Percentiles rank a stretch among this genome's conserved stretches.
These are phyloP conservation scores for Psittacula derbiana DNA, from an alignment of 2,797 vertebrate genomes.

Conservation along the genomic window DNA sequence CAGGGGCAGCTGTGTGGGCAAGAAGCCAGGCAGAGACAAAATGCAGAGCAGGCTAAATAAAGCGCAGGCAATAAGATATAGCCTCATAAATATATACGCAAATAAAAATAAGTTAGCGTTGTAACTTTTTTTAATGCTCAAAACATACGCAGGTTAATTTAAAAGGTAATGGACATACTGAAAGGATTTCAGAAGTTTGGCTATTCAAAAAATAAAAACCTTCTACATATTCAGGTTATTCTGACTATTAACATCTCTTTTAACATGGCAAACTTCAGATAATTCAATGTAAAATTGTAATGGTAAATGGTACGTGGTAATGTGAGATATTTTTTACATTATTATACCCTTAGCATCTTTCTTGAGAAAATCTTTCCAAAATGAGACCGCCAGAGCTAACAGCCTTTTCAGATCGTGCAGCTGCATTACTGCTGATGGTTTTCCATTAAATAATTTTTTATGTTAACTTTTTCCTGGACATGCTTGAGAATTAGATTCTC, in stretches of 20 bases:
- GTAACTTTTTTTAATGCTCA: neutral
- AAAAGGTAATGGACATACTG: neutral
- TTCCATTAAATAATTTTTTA: neutral
- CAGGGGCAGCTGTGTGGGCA: constrained; percentile 44
- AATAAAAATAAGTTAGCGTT: neutral
- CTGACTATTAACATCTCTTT: neutral
- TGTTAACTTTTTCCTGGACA: neutral
- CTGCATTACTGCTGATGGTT: neutral
- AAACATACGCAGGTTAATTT: neutral
- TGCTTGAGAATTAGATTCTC: neutral
- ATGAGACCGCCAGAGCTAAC: neutral
- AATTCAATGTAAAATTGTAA: neutral
- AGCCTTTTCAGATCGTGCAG: neutral
- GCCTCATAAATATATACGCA: neutral
- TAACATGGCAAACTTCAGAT: neutral
- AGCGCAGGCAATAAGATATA: neutral
- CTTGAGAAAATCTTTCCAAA: neutral
- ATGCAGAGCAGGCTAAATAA: constrained; percentile 26
- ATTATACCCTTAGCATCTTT: neutral
- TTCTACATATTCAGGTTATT: neutral
- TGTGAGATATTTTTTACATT: neutral
- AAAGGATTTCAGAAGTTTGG: neutral
- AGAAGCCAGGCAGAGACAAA: constrained; percentile 27
- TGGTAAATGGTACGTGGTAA: neutral
- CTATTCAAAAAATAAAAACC: neutral